Conservation (phyloP, 1,140 invertebrate genomes). For the Penaeus vannamei region DNA sequence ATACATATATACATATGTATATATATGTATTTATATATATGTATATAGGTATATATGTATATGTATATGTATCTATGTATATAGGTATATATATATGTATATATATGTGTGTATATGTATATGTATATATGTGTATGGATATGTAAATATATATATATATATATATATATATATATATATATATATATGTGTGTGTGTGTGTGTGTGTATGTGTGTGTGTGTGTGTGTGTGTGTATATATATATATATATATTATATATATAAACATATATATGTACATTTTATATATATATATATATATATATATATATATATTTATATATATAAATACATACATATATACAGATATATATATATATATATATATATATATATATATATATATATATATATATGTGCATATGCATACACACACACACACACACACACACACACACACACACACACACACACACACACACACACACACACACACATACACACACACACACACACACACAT, state of each 20-base stretch:
- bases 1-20: constrained; percentile 27
- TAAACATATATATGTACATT: constrained; percentile 38
- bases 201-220: constrained; percentile 18
- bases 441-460: constrained; percentile 23
- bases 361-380: constrained; percentile 38
- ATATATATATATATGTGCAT: constrained; percentile 21
- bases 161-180: constrained; percentile 4
- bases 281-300: constrained; percentile 44
- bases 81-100: constrained; percentile 35
- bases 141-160: constrained; percentile 35
- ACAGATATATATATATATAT: constrained; percentile 40
- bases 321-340: constrained; percentile 34
- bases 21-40: constrained; percentile 33
- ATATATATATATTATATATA: constrained; percentile 36
- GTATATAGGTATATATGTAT: constrained; percentile 20
- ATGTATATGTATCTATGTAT: constrained; percentile 37
- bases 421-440: not conserved
- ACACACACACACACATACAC: constrained; percentile 20
- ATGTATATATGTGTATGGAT: constrained; percentile 22
- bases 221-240: constrained; percentile 36
- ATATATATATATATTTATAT: constrained; percentile 31
- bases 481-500: not conserved
- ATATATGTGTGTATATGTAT: constrained; percentile 26
- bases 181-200: constrained; percentile 35
- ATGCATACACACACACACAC: constrained; percentile 25